Evolutionary conservation across 2,888 invertebrate species (phyloP).

Genomic region (Gryllus longicercus): DNA sequence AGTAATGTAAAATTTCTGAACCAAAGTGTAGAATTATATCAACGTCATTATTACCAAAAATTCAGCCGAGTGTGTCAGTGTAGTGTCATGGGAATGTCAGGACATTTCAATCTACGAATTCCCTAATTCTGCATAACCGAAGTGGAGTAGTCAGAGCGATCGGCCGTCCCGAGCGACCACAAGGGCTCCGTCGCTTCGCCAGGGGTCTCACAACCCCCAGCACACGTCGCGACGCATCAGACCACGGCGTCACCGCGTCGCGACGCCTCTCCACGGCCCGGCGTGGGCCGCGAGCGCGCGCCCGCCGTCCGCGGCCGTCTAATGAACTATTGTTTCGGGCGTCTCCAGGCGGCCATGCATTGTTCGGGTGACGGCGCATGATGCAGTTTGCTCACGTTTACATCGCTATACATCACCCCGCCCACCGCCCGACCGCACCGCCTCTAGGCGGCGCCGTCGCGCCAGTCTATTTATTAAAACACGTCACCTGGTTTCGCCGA

Average conservation of each 20-base stretch:
- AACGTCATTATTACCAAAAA: too few relatives aligned
- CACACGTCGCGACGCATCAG: too few relatives aligned
- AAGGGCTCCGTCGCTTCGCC: too few relatives aligned
- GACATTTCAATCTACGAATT: too few relatives aligned
- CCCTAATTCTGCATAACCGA: too few relatives aligned
- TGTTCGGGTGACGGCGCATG: slow-evolving; percentile 8
- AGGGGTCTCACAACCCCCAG: rapidly evolving
- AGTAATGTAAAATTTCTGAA: too few relatives aligned
- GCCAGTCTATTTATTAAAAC: neutral
- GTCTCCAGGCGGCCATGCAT: neutral
- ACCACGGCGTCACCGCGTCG: neutral
- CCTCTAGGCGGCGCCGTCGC: neutral
- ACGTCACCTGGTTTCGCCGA: neutral
- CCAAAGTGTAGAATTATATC: too few relatives aligned
- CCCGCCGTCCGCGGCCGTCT: neutral
- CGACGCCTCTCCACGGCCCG: neutral
- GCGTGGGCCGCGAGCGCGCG: neutral
- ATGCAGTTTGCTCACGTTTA: slow-evolving; percentile 1
- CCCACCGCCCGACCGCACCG: neutral
- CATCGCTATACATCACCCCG: neutral
- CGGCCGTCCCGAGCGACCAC: too few relatives aligned
- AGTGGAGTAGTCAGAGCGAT: too few relatives aligned
- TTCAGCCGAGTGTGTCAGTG: too few relatives aligned
- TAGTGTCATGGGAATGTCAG: too few relatives aligned
- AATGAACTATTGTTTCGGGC: neutral